Percentiles rank a stretch among this genome's conserved stretches.
These are phyloP conservation scores for Ibycter americanus DNA, from an alignment of 2,797 vertebrate species.

Conservation along the genomic window DNA sequence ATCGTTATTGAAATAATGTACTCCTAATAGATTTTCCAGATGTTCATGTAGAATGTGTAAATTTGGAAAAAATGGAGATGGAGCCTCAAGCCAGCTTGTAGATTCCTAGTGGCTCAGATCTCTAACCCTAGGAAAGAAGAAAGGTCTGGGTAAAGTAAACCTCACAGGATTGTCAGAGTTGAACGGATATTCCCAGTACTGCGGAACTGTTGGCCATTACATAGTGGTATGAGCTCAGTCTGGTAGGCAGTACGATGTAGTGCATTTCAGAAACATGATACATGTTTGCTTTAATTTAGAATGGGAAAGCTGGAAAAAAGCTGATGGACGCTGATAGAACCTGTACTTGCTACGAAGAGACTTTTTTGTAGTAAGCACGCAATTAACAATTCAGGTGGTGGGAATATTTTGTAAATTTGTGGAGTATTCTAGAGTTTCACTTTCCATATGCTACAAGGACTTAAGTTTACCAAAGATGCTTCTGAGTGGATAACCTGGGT, in stretches of 20 bases:
- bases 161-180: rapidly evolving
- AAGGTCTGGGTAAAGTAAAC: neutral
- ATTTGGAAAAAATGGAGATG: neutral
- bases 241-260: neutral
- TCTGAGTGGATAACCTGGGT: neutral
- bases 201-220: neutral
- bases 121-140: neutral
- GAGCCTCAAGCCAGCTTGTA: neutral
- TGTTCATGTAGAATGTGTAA: neutral
- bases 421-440: neutral
- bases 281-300: neutral
- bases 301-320: neutral
- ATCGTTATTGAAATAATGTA: neutral
- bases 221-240: neutral
- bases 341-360: neutral
- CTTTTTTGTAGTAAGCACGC: neutral
- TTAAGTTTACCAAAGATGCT: neutral
- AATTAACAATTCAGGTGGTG: neutral
- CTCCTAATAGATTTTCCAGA: neutral
- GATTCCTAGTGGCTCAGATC: neutral
- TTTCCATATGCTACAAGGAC: neutral
- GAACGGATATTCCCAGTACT: neutral
- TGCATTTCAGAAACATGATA: rapidly evolving
- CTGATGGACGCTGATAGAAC: neutral
- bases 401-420: no score